Evolutionary conservation across 2,888 invertebrate species (phyloP).

Genomic region (Subacronicta megacephala): DNA sequence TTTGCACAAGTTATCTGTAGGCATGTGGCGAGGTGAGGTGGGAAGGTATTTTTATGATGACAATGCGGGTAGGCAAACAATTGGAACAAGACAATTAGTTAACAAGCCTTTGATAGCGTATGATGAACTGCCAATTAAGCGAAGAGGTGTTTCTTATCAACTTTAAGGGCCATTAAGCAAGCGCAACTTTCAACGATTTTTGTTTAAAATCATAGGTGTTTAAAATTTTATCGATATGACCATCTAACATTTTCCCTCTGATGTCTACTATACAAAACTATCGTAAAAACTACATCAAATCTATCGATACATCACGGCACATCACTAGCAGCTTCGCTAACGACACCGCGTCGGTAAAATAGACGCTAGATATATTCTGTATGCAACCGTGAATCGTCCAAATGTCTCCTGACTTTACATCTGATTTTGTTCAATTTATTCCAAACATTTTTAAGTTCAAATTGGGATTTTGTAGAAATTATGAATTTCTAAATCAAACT

Average conservation of each 20-base stretch:
- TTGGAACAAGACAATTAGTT: not conserved
- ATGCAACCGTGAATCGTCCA: slow-evolving; percentile 53
- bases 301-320: slow-evolving; percentile 39
- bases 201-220: not conserved
- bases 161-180: too few species aligned
- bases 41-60: slow-evolving; percentile 7
- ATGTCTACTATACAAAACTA: not conserved
- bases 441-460: not conserved
- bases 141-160: not conserved
- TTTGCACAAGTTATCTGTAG: slow-evolving; percentile 16
- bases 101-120: too few species aligned
- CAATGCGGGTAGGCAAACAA: slow-evolving; percentile 20
- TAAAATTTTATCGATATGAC: not conserved
- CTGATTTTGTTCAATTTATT: slow-evolving; percentile 35
- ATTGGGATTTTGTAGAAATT: not conserved
- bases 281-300: not conserved
- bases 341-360: slow-evolving; percentile 51
- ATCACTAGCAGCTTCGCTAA: slow-evolving; percentile 50
- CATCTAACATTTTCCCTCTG: not conserved
- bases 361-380: slow-evolving; percentile 53
- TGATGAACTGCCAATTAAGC: too few species aligned
- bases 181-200: too few species aligned
- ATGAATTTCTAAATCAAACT: too few species aligned
- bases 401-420: slow-evolving; percentile 39
- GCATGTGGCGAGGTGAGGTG: not conserved